Evolutionary conservation across 37 sponge, comb jelly and placozoan genomes (phyloP).

Genomic region (Geodia barretti): DNA sequence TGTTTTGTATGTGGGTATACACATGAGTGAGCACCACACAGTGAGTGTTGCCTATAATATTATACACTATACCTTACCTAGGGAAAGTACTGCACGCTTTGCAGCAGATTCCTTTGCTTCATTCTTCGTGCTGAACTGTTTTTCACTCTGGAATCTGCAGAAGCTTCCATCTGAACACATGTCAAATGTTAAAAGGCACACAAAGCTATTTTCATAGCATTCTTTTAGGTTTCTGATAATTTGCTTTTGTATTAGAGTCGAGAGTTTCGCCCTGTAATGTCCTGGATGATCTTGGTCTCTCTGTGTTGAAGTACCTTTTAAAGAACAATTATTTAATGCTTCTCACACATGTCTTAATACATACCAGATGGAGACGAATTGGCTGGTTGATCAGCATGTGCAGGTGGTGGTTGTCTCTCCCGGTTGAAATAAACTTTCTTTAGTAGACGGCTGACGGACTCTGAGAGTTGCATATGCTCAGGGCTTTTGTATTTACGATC

Average conservation of each 20-base stretch:
- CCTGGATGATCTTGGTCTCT: not conserved
- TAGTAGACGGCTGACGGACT: constrained; percentile 11
- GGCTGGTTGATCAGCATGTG: not conserved
- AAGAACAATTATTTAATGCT: too few species aligned
- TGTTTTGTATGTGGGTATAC: too few species aligned
- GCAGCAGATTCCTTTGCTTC: constrained; percentile 18
- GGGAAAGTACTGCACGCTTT: not conserved
- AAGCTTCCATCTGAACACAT: not conserved
- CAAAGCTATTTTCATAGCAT: not conserved
- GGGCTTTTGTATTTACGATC: not conserved
- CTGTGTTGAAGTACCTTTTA: too few species aligned
- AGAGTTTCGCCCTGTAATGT: not conserved
- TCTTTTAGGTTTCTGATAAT: constrained; percentile 1
- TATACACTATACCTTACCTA: too few species aligned
- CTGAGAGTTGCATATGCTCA: constrained; percentile 20
- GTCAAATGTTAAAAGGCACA: not conserved
- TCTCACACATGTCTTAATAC: not conserved
- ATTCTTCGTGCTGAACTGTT: not conserved
- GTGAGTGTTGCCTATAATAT: too few species aligned
- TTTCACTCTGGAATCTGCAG: not conserved
- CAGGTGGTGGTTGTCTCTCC: not conserved
- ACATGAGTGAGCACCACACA: too few species aligned
- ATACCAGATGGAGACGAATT: not conserved
- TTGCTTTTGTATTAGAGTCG: not conserved
- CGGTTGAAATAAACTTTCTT: constrained; percentile 4